Percentiles rank a stretch among this genome's conserved stretches.
Evolutionary conservation across 1,140 invertebrate species (phyloP).

Genomic region (Aleiodes sp.): DNA sequence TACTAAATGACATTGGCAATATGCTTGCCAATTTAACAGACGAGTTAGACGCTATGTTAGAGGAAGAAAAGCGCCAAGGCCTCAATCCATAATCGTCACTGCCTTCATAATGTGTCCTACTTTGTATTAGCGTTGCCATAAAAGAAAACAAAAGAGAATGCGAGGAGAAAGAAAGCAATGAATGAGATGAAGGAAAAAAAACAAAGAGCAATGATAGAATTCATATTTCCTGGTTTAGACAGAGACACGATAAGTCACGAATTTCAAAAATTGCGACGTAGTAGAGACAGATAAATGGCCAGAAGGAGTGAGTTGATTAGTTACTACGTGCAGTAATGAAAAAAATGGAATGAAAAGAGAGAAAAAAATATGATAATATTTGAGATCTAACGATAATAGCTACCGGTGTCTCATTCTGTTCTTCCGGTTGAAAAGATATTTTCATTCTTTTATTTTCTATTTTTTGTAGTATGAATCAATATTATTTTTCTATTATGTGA

Average conservation of each 20-base stretch:
- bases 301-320: background rate
- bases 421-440: constrained; percentile 3
- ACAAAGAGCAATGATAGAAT: constrained; percentile 7
- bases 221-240: constrained; percentile 12
- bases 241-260: background rate
- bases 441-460: background rate
- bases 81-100: constrained; percentile 66
- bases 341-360: background rate
- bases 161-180: background rate
- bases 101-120: constrained; percentile 33
- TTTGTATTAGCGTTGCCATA: constrained; percentile 46
- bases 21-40: constrained; percentile 95
- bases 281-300: constrained; percentile 1
- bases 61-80: constrained; percentile 87
- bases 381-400: background rate
- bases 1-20: constrained; percentile 95
- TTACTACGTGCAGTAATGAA: background rate
- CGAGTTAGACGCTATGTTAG: constrained; percentile 93
- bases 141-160: constrained; percentile 15
- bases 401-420: constrained; percentile 17
- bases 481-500: background rate
- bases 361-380: constrained; percentile 2
- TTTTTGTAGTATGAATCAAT: no score
- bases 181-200: background rate
- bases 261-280: background rate